phyloP scores from a whole-genome alignment of 2,797 vertebrate genomes.

The Cyclura pinguis region DNA sequence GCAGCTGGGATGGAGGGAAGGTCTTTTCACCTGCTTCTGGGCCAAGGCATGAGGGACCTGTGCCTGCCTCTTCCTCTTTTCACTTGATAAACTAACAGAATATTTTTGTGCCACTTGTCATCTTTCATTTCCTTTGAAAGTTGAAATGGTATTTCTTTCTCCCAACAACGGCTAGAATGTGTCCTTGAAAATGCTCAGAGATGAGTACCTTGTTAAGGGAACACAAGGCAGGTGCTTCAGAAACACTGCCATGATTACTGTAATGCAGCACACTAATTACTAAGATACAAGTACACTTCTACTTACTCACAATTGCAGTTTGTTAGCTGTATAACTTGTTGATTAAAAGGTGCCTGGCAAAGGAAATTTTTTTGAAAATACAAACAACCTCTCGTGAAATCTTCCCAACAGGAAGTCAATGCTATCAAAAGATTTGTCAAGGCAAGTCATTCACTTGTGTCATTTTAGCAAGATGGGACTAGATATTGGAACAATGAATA shows the following conservation, averaged over 20 bases:
- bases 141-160: constrained; percentile 6
- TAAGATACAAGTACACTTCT: constrained; percentile 1
- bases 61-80: neutral
- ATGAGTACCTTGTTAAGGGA: neutral
- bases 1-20: too few species aligned
- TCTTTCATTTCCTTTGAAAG: constrained; percentile 40
- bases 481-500: neutral
- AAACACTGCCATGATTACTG: constrained; percentile 29
- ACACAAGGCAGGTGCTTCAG: constrained; percentile 11
- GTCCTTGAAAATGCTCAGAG: neutral
- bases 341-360: constrained; percentile 19
- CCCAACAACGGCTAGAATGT: neutral
- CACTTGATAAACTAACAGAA: neutral
- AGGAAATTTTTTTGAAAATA: neutral
- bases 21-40: too few species aligned
- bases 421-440: neutral
- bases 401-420: constrained; percentile 13
- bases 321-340: neutral
- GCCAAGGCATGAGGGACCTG: too few species aligned
- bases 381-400: constrained; percentile 18
- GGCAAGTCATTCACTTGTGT: neutral
- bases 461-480: neutral
- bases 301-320: neutral
- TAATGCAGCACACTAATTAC: constrained; percentile 36
- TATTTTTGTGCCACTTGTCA: neutral